Evolutionary conservation across 2,797 vertebrate genomes (phyloP), one percentile per base, ranked within the genome.

Genomic region (Dermochelys coriacea): DNA sequence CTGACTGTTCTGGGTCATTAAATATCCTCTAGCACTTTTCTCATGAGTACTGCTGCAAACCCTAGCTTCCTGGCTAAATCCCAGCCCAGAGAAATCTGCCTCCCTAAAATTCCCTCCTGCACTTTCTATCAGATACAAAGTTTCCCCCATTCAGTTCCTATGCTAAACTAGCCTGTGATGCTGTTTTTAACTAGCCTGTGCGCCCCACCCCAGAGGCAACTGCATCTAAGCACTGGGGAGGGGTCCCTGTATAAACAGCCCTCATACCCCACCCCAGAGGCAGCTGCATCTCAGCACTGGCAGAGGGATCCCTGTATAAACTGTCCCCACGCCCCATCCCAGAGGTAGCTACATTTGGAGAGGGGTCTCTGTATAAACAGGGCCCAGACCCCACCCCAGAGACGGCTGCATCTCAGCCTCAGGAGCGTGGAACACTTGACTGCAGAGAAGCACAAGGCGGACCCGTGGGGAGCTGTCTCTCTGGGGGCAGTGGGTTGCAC

Each of bases 401-500:
- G 47, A 31, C 6, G 27, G 27, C 18, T 29, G 31, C 47, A 29
- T 50, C 77, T 51, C 47, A 15, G 45, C 19, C 64, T 21, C 68
- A 71, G 68, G 10, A 12, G 19, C 71, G 64, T 11, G 64, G 64
- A 21, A 71, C n/a, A 71, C 8, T n/a, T 50, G 45, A 29, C 77
- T 34, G 49, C 77, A 47, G 84, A 78, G 79, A 84, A 37, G 85
- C 88, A 80, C 90, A 88, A 87, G 90, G 75, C 59, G 55, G 68
- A 23, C 10, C 10, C 68, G 5, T 6, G 37, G 68, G 37, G 68
- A 41, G 37, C 34, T 37, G 8, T 68, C 61, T n/a, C 34, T 9
- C 34, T 64, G 64, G 18, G 19, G 29, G 64, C 8, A n/a, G 2
- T 1, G 47, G 49, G 91, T 27, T 41, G 91, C 97, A 98, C 97